Percentiles rank a stretch among this genome's conserved stretches.
Conservation (phyloP, 1,140 invertebrate genomes). For the Orchesella cincta region DNA sequence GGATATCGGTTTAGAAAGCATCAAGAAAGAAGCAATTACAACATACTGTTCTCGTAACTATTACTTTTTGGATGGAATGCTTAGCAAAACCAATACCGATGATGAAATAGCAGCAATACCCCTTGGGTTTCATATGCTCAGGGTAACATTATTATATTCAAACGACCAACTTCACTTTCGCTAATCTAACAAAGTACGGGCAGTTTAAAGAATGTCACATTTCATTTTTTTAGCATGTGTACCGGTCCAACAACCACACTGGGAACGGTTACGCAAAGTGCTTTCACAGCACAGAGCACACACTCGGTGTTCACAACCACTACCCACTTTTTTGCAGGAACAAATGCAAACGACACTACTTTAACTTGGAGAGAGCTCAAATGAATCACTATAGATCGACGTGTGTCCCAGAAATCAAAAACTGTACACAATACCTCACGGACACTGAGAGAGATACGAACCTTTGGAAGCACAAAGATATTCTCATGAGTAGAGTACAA, state of each 20-base stretch:
- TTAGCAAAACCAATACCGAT: slow-evolving; percentile 40
- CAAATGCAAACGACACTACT: slow-evolving; percentile 58
- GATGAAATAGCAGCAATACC: slow-evolving; percentile 32
- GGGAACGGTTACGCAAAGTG: slow-evolving; percentile 59
- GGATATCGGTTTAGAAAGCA: background rate
- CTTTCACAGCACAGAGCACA: slow-evolving; percentile 58
- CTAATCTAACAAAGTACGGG: no score
- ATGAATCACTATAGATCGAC: slow-evolving; percentile 63
- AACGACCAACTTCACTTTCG: no score
- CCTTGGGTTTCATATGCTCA: slow-evolving; percentile 17
- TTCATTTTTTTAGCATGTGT: slow-evolving; percentile 58
- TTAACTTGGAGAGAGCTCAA: slow-evolving; percentile 60
- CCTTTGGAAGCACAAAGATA: background rate
- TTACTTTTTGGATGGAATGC: slow-evolving; percentile 24
- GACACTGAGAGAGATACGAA: background rate
- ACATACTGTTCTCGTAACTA: background rate
- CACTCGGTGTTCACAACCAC: slow-evolving; percentile 60
- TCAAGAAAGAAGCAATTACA: background rate
- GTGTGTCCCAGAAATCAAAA: slow-evolving; percentile 52
- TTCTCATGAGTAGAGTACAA: background rate
- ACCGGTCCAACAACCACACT: slow-evolving; percentile 57
- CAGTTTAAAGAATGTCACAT: no score
- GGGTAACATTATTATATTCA: no score
- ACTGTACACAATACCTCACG: background rate
- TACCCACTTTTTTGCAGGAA: slow-evolving; percentile 54